Conservation (phyloP, 2,888 invertebrate species). For the Sipha maydis region DNA sequence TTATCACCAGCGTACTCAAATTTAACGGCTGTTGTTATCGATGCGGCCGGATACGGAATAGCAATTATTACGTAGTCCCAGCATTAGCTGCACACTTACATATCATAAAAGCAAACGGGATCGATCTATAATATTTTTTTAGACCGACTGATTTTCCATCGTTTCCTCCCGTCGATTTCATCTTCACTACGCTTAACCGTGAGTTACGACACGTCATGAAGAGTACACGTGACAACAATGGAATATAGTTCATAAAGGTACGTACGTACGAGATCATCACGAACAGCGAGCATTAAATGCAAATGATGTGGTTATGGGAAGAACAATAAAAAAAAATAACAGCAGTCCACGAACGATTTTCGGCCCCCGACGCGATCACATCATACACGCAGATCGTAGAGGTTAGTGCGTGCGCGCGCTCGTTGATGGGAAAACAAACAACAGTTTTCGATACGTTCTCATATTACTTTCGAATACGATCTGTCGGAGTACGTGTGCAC, state of each 20-base stretch:
- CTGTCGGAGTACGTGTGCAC: background rate
- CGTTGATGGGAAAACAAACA: slow-evolving; percentile 57
- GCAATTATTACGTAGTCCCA: no score
- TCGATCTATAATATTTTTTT: no score
- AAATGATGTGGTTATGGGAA: background rate
- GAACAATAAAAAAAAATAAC: background rate
- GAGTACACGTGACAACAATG: no score
- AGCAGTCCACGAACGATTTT: background rate
- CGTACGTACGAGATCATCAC: no score
- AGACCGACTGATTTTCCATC: no score
- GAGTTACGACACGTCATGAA: no score
- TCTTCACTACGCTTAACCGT: no score
- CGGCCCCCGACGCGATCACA: background rate
- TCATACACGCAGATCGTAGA: background rate
- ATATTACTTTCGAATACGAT: slow-evolving; percentile 24
- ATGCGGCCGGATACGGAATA: background rate
- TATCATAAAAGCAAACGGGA: no score
- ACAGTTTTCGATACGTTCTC: slow-evolving; percentile 19
- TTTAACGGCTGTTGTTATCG: background rate
- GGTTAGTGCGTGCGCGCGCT: background rate
- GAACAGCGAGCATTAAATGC: background rate
- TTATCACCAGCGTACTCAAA: background rate
- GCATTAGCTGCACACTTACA: no score
- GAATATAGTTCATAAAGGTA: no score
- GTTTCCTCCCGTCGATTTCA: no score